Conservation (phyloP, 2,113 vertebrate species). For the Melanotaenia duboulayi region DNA sequence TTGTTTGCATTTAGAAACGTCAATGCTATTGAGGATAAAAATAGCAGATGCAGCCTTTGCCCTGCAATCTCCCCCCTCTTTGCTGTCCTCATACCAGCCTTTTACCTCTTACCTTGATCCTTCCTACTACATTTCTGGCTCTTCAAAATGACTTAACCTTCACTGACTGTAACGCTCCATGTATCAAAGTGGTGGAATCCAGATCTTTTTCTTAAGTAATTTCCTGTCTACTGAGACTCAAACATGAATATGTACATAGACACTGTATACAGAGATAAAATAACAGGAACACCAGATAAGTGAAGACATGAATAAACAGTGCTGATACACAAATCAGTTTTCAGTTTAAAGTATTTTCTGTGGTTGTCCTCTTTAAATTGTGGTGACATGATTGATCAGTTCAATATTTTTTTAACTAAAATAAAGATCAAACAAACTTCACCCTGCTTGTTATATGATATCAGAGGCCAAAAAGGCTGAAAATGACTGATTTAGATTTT, state of each 20-base stretch:
- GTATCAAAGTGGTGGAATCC: too few species aligned
- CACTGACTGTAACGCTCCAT: neutral
- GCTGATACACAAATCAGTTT: neutral
- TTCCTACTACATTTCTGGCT: too few species aligned
- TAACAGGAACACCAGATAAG: too few species aligned
- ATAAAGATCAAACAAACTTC: neutral
- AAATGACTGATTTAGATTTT: neutral
- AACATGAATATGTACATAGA: too few species aligned
- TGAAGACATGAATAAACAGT: too few species aligned
- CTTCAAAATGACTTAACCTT: neutral
- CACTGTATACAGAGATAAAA: too few species aligned
- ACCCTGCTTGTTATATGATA: neutral
- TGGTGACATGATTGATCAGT: too few species aligned
- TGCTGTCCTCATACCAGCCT: slow-evolving; percentile 8
- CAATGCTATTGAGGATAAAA: neutral
- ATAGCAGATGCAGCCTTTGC: slow-evolving; percentile 18
- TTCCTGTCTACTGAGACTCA: too few species aligned
- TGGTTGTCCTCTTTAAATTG: too few species aligned
- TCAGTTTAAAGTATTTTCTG: neutral
- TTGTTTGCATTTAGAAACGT: neutral
- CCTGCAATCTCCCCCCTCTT: neutral
- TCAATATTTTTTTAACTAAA: too few species aligned
- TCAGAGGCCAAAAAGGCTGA: neutral
- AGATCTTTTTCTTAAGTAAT: too few species aligned
- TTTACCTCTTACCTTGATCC: neutral